Conservation (phyloP, 2,113 vertebrate species). For the Cairina moschata region DNA sequence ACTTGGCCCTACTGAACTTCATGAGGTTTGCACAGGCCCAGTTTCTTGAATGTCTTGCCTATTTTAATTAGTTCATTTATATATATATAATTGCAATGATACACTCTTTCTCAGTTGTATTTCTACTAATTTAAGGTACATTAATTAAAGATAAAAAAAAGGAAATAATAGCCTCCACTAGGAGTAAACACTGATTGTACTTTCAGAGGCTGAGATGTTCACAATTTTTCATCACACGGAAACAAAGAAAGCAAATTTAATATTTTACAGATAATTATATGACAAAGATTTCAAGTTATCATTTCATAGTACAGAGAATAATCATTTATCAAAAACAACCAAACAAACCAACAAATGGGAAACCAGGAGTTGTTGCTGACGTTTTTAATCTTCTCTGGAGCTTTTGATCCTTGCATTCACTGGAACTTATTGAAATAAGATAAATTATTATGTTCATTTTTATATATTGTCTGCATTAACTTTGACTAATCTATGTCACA, state of each 20-base stretch:
- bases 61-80: not conserved
- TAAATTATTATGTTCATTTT: not conserved
- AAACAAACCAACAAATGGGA: not conserved
- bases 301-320: not conserved
- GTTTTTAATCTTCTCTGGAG: not conserved
- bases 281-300: not conserved
- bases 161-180: not conserved
- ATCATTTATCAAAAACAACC: not conserved
- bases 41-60: not conserved
- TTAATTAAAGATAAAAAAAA: constrained; percentile 11
- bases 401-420: not conserved
- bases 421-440: accelerated
- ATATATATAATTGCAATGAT: not conserved
- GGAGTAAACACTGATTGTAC: not conserved
- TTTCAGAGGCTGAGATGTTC: not conserved
- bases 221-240: not conserved
- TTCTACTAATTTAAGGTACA: not conserved
- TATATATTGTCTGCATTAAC: not conserved
- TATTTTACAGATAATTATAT: not conserved
- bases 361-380: not conserved
- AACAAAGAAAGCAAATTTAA: not conserved
- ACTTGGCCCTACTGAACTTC: too few species aligned
- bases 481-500: not conserved
- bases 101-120: not conserved
- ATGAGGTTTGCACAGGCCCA: too few species aligned